A percentile compares a stretch with the other conserved stretches of the same genome.
Conservation (phyloP, 2,797 vertebrate species). For the Halcyon smyrnensis region DNA sequence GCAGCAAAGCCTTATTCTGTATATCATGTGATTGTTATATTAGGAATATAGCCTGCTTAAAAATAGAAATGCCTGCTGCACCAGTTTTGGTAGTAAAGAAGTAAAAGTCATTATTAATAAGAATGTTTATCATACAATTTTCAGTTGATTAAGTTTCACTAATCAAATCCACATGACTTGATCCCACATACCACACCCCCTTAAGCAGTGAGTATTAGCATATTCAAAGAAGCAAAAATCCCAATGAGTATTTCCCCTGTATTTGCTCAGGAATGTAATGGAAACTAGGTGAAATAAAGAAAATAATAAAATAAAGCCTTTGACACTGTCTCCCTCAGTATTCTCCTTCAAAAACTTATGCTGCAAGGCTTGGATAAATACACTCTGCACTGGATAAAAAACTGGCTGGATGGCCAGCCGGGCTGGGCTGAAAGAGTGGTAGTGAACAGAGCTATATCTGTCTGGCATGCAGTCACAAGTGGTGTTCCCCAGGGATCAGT, state of each 20-base stretch:
- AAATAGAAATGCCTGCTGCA: conserved; percentile 16
- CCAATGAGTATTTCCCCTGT: background rate
- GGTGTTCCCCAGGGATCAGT: too few species aligned
- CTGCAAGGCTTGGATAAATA: too few species aligned
- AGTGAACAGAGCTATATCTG: too few species aligned
- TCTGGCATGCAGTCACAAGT: too few species aligned
- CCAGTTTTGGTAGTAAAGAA: background rate
- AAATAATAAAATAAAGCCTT: too few species aligned
- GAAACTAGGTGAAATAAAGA: background rate
- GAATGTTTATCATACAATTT: conserved; percentile 12
- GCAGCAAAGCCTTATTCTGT: conserved; percentile 16
- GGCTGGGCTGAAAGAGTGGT: too few species aligned
- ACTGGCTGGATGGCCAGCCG: too few species aligned
- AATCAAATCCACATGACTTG: background rate
- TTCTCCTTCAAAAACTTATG: too few species aligned
- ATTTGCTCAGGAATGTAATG: background rate
- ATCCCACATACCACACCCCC: background rate
- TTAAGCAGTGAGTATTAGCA: background rate
- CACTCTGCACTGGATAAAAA: too few species aligned
- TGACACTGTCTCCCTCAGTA: too few species aligned
- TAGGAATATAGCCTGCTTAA: conserved; percentile 24
- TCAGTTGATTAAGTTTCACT: background rate
- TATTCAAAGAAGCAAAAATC: background rate
- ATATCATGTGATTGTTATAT: background rate
- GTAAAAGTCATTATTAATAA: conserved; percentile 12